A percentile compares a stretch with the other conserved stretches of the same genome.
Conservation (phyloP, 2,797 vertebrate species). For the Hemibagrus guttatus region DNA sequence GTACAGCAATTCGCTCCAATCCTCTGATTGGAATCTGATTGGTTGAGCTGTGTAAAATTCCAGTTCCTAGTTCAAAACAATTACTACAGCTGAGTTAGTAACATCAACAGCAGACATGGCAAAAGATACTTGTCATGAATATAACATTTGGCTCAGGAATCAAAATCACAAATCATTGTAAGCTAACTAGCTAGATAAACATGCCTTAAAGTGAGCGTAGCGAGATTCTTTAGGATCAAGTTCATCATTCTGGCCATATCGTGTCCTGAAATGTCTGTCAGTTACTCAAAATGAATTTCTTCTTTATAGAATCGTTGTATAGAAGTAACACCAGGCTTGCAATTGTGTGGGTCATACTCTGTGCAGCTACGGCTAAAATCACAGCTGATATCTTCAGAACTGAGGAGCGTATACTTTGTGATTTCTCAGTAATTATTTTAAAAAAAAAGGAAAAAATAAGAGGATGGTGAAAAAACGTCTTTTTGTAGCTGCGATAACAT, state of each 20-base stretch:
- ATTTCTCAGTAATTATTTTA: background rate
- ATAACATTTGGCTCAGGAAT: background rate
- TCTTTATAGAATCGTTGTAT: background rate
- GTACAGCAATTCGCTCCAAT: too few species aligned
- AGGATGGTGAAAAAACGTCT: background rate
- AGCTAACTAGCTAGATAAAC: background rate
- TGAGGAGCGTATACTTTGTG: background rate
- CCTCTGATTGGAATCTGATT: background rate
- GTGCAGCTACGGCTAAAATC: background rate
- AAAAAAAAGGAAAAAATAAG: background rate
- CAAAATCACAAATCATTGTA: background rate
- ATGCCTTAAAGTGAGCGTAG: background rate
- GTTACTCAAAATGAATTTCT: background rate
- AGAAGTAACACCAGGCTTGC: background rate
- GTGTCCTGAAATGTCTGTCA: background rate
- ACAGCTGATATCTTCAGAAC: background rate
- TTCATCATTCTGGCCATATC: background rate
- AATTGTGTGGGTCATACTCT: background rate
- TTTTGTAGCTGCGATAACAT: background rate
- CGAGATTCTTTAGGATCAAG: background rate
- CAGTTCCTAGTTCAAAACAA: too few species aligned
- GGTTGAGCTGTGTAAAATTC: background rate
- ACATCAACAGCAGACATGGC: background rate
- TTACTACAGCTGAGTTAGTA: background rate
- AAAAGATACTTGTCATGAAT: background rate